Conservation (phyloP, 2,113 vertebrate species). For the Sterna hirundo region DNA sequence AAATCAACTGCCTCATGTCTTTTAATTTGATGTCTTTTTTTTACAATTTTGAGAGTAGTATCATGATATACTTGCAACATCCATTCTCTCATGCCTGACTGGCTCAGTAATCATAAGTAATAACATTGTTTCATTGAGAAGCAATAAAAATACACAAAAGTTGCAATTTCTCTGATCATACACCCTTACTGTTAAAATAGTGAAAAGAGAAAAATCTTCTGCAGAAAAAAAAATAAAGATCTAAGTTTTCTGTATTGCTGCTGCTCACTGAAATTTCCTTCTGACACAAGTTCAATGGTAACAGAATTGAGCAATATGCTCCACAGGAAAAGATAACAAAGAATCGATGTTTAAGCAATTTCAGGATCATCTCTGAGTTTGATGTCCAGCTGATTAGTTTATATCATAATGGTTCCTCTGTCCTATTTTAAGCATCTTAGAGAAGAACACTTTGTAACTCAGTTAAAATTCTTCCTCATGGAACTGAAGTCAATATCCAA, state of each 20-base stretch:
- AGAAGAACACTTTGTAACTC: not conserved
- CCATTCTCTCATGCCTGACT: not conserved
- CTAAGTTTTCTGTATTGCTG: not conserved
- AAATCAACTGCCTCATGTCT: not conserved
- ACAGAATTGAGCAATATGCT: conserved; percentile 11
- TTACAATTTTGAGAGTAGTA: not conserved
- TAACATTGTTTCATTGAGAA: not conserved
- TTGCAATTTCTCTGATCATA: not conserved
- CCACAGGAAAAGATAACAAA: conserved; percentile 39
- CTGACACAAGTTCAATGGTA: not conserved
- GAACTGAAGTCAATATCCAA: not conserved
- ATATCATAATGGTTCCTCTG: not conserved
- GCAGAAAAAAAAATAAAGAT: not conserved
- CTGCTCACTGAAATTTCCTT: not conserved
- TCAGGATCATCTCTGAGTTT: conserved; percentile 25
- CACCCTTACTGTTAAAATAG: not conserved
- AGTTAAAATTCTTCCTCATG: not conserved
- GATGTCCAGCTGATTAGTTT: conserved; percentile 43
- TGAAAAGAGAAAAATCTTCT: not conserved
- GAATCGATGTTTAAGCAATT: conserved; percentile 26
- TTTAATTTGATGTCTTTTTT: not conserved
- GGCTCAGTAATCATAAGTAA: not conserved
- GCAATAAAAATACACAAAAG: not conserved
- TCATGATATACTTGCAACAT: not conserved
- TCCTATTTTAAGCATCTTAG: conserved; percentile 32